Evolutionary conservation across 2,888 invertebrate genomes (phyloP).

Genomic region (Rhamphomyia laevipes): DNA sequence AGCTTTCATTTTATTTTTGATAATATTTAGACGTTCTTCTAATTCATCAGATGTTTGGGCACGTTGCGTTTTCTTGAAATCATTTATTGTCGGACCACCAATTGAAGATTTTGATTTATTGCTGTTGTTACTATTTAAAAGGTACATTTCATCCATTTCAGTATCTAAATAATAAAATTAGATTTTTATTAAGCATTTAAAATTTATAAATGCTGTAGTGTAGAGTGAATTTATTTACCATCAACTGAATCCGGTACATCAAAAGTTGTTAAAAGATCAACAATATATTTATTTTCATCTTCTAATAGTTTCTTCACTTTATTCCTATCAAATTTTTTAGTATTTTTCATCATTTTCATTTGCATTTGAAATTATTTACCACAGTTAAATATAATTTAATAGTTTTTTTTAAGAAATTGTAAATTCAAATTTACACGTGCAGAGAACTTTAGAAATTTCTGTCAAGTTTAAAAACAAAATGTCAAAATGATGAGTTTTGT

Average conservation of each 20-base stretch:
- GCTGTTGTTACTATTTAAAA: constrained; percentile 24
- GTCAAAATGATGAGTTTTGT: too few species aligned
- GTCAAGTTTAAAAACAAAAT: too few species aligned
- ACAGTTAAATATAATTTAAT: too few species aligned
- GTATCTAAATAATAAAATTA: constrained; percentile 4
- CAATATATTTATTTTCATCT: constrained; percentile 24
- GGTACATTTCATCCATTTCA: constrained; percentile 20
- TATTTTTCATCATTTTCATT: background rate
- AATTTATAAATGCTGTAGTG: background rate
- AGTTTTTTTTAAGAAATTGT: too few species aligned
- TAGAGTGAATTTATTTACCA: constrained; percentile 17
- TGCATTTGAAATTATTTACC: background rate
- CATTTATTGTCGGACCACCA: background rate
- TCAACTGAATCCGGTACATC: constrained; percentile 33
- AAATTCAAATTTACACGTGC: too few species aligned
- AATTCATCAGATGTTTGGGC: constrained; percentile 19
- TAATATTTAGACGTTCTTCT: constrained; percentile 26
- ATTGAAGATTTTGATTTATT: constrained; percentile 16
- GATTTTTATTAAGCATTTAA: background rate
- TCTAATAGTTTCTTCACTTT: constrained; percentile 13
- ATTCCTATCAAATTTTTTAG: background rate
- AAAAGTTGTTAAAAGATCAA: constrained; percentile 25
- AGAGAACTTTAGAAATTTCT: too few species aligned
- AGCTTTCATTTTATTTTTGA: constrained; percentile 33
- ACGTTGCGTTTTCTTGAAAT: constrained; percentile 4